Evolutionary conservation across 2,113 vertebrate genomes (phyloP), one percentile per base, ranked within the genome.

Genomic region (Prunella fulvescens): DNA sequence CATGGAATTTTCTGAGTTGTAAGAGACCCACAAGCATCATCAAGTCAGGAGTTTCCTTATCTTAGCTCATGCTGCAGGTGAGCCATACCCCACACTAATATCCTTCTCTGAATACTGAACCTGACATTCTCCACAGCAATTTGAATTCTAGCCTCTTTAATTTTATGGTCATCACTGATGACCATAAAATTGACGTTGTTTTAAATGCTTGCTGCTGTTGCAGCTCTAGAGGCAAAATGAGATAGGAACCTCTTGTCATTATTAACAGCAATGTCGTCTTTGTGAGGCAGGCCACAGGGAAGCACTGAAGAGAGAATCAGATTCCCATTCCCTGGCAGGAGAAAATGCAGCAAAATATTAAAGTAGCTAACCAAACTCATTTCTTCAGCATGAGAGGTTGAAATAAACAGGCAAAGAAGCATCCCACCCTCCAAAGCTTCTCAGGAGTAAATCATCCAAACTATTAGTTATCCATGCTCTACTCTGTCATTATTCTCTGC

Each of bases 51-150:
- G 44, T 81, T 93, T 80, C 91, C 90, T 97, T 96, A 94, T 97
- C 96, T 97, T 88, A 96, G 70, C 81, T 97, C 61, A 69, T 64
- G 70, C 93, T 95, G 85, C 74, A 95, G 82, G 92, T 97, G 83
- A 95, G 95, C 79, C 74, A 85, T 96, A 70, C 33, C 51, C 62
- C 79, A 65, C 62, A 48, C 88, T 95, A 96, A 96, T 88, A 91
- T 90, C 82, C 91, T 91, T 71, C 95, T 88, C 93, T 93, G 73
- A 58, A 90, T 82, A 66, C 57, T 82, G 91, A 96, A 84, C 83
- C 70, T 97, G 90, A 88, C 53, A 88, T 95, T 95, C 91, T 95
- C 72, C 86, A 79, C 45, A 48, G 40, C 62, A 74, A 31, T 95
- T 91, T 60, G 24, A 72, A 72, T 88, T 83, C n/a, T 64, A 64